Evolutionary conservation across 2,888 invertebrate species (phyloP), one percentile per base, ranked within the genome.

Genomic region (Zele albiditarsus): DNA sequence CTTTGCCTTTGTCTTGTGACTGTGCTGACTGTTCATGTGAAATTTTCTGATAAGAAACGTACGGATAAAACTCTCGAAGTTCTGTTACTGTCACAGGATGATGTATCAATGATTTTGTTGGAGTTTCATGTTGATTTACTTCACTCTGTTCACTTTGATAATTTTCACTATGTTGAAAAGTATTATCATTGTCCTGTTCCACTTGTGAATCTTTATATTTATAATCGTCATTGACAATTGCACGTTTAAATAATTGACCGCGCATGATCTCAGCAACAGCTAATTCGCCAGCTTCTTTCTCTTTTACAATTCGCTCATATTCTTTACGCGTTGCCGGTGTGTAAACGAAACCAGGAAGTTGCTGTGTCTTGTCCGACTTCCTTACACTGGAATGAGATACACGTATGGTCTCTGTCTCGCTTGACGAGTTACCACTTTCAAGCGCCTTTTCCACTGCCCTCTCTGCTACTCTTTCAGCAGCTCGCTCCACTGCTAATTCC

Each of bases 381-480:
- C 82, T 80, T 4, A 84, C 82, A 73, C 84, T 86, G 5, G 84
- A 82, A 75, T 88, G 86, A 0, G 84, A 84, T 58, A 88, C 86
- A 6, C 83, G 82, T 16, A 87, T 80, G 4, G 84, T 84, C 16
- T 88, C 83, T 14, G 87, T 82, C 42, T 84, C 84, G 10, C 86
- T 85, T 3, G 84, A 85, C 0, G 81, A 80, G 68, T 86, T 87
- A 0, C 88, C 87, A 60, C 84, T 83, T 74, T 88, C 86, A 10
- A 88, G 78, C 3, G 84, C 85, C 77, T 87, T 89, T 58, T 89
- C 88, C 3, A 88, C 89, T 0, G 87, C 88, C 63, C 84, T 81
- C 74, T 89, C 89, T 0, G 89, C 89, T 3, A 83, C 87, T 66
- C 83, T 83, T 75, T 89, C 88, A 5, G 87, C 89, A 6, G 88